Base-by-base conservation (phyloP, 2,888 invertebrate species). In the Ornithoptera alexandrae region DNA sequence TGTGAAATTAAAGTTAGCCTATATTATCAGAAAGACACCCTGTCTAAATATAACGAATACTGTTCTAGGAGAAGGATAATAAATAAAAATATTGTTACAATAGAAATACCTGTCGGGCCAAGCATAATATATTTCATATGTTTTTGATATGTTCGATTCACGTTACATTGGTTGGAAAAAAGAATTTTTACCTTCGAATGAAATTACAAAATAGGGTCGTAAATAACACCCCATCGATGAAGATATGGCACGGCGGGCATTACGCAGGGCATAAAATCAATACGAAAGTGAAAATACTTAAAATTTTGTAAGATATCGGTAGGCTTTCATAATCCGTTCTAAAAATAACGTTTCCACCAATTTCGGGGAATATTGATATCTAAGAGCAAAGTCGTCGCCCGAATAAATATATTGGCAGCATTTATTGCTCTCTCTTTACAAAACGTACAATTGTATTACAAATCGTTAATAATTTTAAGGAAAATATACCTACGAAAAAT, bases 171-270 rank as follows among this genome's bases (percentile, higher is more conserved):
- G 24, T 10, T 12, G 15, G 22, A n/a, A 22, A 58, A 58, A 12
- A 12, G 12, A 3, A n/a, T 53, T 58, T 58, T 58, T 22, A 58
- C 8, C 53, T 53, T 2, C 57, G 22, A 15, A 58, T 58, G n/a
- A 58, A 58, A 58, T 58, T 24, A 58, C 10, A 22, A 58, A 58
- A 10, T 58, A 22, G 57, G 22, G 57, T 58, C 57, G 57, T 58
- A 58, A 58, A 58, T 58, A 58, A 58, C 20, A 10, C 22, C 57
- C 56, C 57, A n/a, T 22, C 57, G 57, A 58, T 58, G 57, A 22
- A 58, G 57, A 58, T 58, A 58, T 22, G 57, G 57, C 57, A 58
- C 57, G 57, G 20, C 57, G 57, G 8, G 57, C 57, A 58, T 58
- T 58, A 58, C 57, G 57, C n/a, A 22, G 57, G 57, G 22, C 10